These are phyloP conservation scores for Branchinecta lynchi DNA, from an alignment of 1,140 invertebrate species.

Conservation along the genomic window DNA sequence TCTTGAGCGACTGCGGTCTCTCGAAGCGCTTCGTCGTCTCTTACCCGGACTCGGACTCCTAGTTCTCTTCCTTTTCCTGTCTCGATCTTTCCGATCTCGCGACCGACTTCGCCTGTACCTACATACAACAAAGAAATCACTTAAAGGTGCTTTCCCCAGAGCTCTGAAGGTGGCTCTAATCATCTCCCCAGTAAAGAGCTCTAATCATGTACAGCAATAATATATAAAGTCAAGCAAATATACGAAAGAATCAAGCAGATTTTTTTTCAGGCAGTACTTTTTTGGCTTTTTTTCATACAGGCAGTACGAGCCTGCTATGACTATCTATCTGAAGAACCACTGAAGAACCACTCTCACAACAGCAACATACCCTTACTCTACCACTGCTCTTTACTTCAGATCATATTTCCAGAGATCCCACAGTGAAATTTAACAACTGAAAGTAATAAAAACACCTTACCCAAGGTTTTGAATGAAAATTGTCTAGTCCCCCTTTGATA, in stretches of 20 bases:
- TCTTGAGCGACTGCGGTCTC: not conserved
- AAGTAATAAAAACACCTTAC: too few species aligned
- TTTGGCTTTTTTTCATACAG: too few species aligned
- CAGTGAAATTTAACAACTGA: not conserved
- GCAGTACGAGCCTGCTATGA: too few species aligned
- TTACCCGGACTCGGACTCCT: not conserved
- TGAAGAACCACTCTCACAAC: too few species aligned
- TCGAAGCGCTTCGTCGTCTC: constrained; percentile 7
- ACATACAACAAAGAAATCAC: not conserved
- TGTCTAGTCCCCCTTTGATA: too few species aligned
- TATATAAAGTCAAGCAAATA: too few species aligned
- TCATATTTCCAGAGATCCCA: not conserved
- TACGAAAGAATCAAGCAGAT: too few species aligned
- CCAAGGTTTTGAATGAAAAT: too few species aligned
- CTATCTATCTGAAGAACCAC: too few species aligned
- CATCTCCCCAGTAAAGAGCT: not conserved
- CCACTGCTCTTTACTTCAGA: not conserved
- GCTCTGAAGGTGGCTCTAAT: not conserved
- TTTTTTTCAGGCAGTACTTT: too few species aligned
- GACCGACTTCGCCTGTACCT: constrained; percentile 12
- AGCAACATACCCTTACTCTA: too few species aligned
- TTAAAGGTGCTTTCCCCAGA: not conserved
- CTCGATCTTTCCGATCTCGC: constrained; percentile 11
- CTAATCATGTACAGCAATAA: not conserved
- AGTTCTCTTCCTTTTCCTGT: constrained; percentile 8